Base-by-base conservation (phyloP, 2,888 invertebrate species). In the Lasioglossum oenotherae region DNA sequence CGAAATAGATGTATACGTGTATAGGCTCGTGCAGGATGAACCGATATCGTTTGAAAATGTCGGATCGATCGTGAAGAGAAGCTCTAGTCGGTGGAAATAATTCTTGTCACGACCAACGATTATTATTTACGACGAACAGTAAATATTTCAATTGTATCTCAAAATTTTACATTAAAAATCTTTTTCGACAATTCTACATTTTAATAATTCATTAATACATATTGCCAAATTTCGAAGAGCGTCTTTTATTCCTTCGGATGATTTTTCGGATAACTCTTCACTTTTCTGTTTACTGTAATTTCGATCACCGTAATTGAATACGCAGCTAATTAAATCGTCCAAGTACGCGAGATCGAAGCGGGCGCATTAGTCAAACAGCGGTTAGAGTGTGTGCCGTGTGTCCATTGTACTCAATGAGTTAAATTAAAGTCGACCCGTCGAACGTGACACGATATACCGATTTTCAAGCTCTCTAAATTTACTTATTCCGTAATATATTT, bases 1-100 rank as follows among this genome's bases (percentile, higher is more conserved):
- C 74, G 76, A 84, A 84, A 89, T 85, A 89, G 76, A 72, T 74
- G 77, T 35, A 77, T 44, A 75, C 27, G 75, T 69, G 75, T 57
- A 76, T 49, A 79, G 49, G 74, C 44, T 57, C 72, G 60, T 23
- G 49, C n/a, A 31, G 35, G 81, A 80, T 67, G 57, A 64, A 41
- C 41, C 31, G 46, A 49, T 53, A 73, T 72, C 78, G 71, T 71
- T 84, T 72, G 46, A 84, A 84, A 84, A 84, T 75, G 60, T 49
- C n/a, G 60, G 71, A 41, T 74, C 84, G 78, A 64, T 84, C 71
- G 69, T 2, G 14, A 8, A 16, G 53, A 41, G 31, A 38, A 73
- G 35, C 81, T 67, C 38, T 2, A 53, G 23, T 57, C 41, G 49
- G 31, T n/a, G 23, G 31, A 60, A 69, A 82, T 69, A 44, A 49